phyloP scores from a whole-genome alignment of 2,797 vertebrate species.

The Micromesistius poutassou region DNA sequence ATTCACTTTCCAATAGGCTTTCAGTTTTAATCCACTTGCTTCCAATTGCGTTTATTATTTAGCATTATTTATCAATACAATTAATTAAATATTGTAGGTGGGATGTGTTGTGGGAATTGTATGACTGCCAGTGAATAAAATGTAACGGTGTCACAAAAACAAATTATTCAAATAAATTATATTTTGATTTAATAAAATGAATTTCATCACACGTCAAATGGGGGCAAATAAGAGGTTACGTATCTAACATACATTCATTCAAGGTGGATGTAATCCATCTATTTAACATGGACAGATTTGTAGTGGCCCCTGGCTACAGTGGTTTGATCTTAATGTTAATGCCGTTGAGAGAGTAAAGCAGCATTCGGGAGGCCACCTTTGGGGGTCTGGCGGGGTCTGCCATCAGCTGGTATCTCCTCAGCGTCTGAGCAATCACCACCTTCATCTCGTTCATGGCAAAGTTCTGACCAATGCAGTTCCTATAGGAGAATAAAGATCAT shows the following conservation, averaged over 20 bases:
- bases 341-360: conserved; percentile 80
- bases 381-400: conserved; percentile 68
- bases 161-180: neutral
- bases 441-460: conserved; percentile 92
- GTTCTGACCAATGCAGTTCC: conserved; percentile 90
- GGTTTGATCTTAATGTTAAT: conserved; percentile 76
- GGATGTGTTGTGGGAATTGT: neutral
- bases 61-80: too few species aligned
- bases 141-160: neutral
- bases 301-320: conserved; percentile 28
- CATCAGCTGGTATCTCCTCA: conserved; percentile 76
- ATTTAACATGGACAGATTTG: neutral
- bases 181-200: neutral
- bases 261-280: too few species aligned
- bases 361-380: conserved; percentile 47
- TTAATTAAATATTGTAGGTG: neutral
- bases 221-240: neutral
- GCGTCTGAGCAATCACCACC: conserved; percentile 73
- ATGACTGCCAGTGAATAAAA: neutral
- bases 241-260: neutral
- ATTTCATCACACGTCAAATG: neutral
- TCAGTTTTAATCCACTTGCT: too few species aligned
- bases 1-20: neutral
- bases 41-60: too few species aligned
- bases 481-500: conserved; percentile 41